Conservation (phyloP, 2,888 invertebrate species). For the Scelioninae gen. 2 region DNA sequence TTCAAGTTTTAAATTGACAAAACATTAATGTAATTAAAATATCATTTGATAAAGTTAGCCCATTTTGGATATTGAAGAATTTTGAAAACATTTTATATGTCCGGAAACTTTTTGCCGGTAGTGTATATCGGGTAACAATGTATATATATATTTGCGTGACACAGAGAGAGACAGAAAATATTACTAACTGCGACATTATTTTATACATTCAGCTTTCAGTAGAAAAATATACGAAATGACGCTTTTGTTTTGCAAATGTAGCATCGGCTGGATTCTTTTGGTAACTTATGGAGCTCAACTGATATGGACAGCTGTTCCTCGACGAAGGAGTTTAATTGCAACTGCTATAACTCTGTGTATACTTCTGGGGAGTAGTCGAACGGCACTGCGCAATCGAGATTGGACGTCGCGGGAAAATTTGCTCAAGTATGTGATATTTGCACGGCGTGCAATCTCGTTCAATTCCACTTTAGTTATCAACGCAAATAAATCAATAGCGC, state of each 20-base stretch:
- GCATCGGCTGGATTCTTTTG: slow-evolving; percentile 87
- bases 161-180: too few relatives aligned
- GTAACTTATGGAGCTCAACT: slow-evolving; percentile 85
- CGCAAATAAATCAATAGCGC: too few relatives aligned
- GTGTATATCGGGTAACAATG: too few relatives aligned
- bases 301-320: slow-evolving; percentile 78
- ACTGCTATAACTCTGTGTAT: slow-evolving; percentile 79
- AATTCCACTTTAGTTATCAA: neutral
- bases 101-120: too few relatives aligned
- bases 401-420: slow-evolving; percentile 88
- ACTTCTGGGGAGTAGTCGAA: slow-evolving; percentile 81
- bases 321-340: slow-evolving; percentile 76
- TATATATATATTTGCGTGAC: too few relatives aligned
- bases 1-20: too few relatives aligned
- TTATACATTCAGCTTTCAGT: slow-evolving; percentile 17
- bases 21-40: too few relatives aligned
- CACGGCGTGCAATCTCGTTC: neutral
- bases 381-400: slow-evolving; percentile 83
- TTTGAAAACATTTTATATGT: too few relatives aligned
- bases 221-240: slow-evolving; percentile 39
- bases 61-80: too few relatives aligned
- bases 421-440: slow-evolving; percentile 78
- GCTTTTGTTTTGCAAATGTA: slow-evolving; percentile 74
- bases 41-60: too few relatives aligned
- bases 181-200: too few relatives aligned